A percentile compares a stretch with the other conserved stretches of the same genome.
These are phyloP conservation scores for Oithona nana DNA, from an alignment of 2,888 invertebrate genomes.

Conservation along the genomic window DNA sequence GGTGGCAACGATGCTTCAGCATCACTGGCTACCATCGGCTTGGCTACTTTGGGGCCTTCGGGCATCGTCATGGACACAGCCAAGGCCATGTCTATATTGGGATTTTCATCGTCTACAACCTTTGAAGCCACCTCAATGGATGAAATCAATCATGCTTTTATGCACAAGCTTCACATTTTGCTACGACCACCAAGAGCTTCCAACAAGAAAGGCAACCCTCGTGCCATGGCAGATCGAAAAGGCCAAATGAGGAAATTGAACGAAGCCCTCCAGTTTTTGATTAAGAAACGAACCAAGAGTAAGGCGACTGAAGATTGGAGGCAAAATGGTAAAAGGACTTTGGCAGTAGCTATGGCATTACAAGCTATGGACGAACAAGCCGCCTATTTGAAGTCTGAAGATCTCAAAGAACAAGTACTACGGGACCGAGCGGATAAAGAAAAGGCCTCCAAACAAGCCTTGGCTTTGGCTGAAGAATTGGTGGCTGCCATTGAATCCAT, in stretches of 20 bases:
- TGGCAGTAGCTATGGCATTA: not conserved
- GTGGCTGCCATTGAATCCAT: too few relatives aligned
- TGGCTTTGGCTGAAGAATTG: not conserved
- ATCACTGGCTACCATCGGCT: too few relatives aligned
- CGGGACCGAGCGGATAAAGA: not conserved
- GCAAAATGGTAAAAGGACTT: not conserved
- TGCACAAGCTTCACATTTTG: not conserved
- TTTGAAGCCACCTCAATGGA: not conserved
- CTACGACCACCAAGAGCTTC: not conserved
- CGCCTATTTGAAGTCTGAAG: too few relatives aligned
- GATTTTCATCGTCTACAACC: not conserved
- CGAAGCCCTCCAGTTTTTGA: conserved; percentile 1
- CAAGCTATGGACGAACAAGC: too few relatives aligned
- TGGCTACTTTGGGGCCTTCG: not conserved
- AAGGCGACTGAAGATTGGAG: not conserved
- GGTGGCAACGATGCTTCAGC: too few relatives aligned
- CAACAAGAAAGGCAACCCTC: not conserved
- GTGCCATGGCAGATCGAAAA: not conserved
- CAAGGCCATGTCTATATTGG: conserved; percentile 4
- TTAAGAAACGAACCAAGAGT: not conserved
- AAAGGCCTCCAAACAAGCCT: not conserved
- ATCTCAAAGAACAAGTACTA: not conserved
- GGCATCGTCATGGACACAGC: conserved; percentile 2
- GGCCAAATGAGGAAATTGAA: not conserved
- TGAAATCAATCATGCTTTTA: not conserved